Percentiles rank a stretch among this genome's conserved stretches.
Evolutionary conservation across 2,113 vertebrate species (phyloP).

Genomic region (Heterotilapia buettikoferi): DNA sequence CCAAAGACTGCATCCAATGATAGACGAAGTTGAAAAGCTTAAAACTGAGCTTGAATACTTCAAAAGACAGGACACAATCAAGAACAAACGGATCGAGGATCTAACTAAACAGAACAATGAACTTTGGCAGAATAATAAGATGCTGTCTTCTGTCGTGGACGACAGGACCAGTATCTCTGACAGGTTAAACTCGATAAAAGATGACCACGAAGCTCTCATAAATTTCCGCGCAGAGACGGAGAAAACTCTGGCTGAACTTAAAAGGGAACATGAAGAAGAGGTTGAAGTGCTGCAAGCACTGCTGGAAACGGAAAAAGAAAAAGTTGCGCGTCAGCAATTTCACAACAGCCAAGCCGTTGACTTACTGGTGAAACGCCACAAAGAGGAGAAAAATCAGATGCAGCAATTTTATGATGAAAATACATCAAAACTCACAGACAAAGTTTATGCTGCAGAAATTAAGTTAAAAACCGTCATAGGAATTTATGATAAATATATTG

Average conservation of each 20-base stretch:
- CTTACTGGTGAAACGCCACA: too few species aligned
- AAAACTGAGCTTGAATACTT: too few species aligned
- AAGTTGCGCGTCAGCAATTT: too few species aligned
- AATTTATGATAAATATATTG: too few species aligned
- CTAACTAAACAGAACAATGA: neutral
- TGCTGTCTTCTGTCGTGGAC: fast-evolving
- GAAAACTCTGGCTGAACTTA: neutral
- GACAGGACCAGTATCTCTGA: neutral
- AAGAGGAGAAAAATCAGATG: too few species aligned
- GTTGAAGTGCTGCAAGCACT: neutral
- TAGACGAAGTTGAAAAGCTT: too few species aligned
- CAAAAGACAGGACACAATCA: too few species aligned
- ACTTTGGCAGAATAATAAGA: neutral
- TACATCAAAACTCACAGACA: too few species aligned
- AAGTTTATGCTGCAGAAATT: too few species aligned
- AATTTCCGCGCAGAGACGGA: neutral
- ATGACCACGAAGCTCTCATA: neutral
- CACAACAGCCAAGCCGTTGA: too few species aligned
- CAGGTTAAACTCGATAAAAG: neutral
- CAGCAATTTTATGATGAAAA: neutral
- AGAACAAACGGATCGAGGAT: neutral
- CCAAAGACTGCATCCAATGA: too few species aligned
- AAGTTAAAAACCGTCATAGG: too few species aligned
- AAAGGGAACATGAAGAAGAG: neutral
- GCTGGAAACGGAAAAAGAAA: neutral